Evolutionary conservation across 1,140 invertebrate genomes (phyloP), one percentile per base, ranked within the genome.

Genomic region (Eumeta japonica): DNA sequence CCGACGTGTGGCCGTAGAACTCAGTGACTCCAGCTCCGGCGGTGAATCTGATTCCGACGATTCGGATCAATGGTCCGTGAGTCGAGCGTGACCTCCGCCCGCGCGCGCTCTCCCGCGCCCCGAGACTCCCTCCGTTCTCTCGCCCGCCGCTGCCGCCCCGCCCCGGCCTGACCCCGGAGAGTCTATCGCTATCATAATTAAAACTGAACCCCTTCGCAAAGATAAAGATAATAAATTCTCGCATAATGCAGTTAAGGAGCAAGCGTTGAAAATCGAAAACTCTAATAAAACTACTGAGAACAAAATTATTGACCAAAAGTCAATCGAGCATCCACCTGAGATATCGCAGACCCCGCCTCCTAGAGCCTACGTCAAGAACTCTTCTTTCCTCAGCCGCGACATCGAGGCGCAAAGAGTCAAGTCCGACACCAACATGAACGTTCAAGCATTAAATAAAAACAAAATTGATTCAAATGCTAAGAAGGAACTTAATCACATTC

Each of bases 11-110:
- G 94, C 92, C 14, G 90, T 97, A 39, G 94, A 98, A 75, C 88
- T 94, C 51, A 94, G 90, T 44, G 94, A 97, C 68, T 89, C 89
- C 14, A 91, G 92, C 52, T 90, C 89, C n/a, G 92, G 85, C 3
- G 74, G 55, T 18, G 79, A 79, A 40, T 76, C 74, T 30, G 62
- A 66, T 56, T 62, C 61, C 30, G 63, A 66, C 47, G 62, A 71
- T 54, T 76, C 73, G 35, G 79, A 80, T 52, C 77, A 79, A 78
- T 78, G 79, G 43, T 73, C 76, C 37, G 75, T 79, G 50, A 65
- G 68, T 44, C 76, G 78, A 43, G 79, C 78, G 77, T 81, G 78
- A 80, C 72, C 17, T 9, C 30, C 31, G 38, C 20, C 37, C 29
- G 37, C 43, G 44, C 18, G 40, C 38, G 40, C 37, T 24, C 35